Percentiles rank a stretch among this genome's conserved stretches.
These are phyloP conservation scores for Odobenus rosmarus DNA, from an alignment of 2,113 vertebrate species.

Conservation along the genomic window DNA sequence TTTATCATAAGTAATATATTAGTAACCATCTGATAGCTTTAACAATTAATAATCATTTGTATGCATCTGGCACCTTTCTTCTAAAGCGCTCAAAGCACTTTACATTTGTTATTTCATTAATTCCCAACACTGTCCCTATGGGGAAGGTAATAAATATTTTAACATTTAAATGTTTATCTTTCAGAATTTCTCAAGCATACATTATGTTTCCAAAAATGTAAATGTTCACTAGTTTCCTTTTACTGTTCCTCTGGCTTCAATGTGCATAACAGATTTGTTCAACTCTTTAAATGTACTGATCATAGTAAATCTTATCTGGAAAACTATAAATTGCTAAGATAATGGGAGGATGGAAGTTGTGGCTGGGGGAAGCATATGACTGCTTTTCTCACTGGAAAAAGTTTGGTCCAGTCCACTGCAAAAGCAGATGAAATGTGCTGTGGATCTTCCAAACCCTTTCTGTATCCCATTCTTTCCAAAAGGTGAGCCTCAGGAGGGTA, in stretches of 20 bases:
- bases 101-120: conserved; percentile 80
- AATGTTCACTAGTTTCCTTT: conserved; percentile 78
- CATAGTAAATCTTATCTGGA: conserved; percentile 56
- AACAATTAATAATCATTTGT: conserved; percentile 79
- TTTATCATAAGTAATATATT: conserved; percentile 62
- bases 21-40: conserved; percentile 66
- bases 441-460: not conserved
- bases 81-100: conserved; percentile 76
- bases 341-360: not conserved
- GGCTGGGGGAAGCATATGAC: not conserved
- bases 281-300: conserved; percentile 43
- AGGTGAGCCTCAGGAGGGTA: not conserved
- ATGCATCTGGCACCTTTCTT: conserved; percentile 74
- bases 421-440: not conserved
- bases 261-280: conserved; percentile 60
- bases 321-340: conserved; percentile 55
- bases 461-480: not conserved
- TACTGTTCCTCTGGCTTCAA: conserved; percentile 77
- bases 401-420: not conserved
- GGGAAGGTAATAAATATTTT: conserved; percentile 79
- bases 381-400: not conserved
- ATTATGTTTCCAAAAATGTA: conserved; percentile 78
- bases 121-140: conserved; percentile 72
- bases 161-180: conserved; percentile 82
- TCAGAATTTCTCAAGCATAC: conserved; percentile 78